Evolutionary conservation across 2,888 invertebrate species (phyloP), one percentile per base, ranked within the genome.

Genomic region (Dascillus cervinus): DNA sequence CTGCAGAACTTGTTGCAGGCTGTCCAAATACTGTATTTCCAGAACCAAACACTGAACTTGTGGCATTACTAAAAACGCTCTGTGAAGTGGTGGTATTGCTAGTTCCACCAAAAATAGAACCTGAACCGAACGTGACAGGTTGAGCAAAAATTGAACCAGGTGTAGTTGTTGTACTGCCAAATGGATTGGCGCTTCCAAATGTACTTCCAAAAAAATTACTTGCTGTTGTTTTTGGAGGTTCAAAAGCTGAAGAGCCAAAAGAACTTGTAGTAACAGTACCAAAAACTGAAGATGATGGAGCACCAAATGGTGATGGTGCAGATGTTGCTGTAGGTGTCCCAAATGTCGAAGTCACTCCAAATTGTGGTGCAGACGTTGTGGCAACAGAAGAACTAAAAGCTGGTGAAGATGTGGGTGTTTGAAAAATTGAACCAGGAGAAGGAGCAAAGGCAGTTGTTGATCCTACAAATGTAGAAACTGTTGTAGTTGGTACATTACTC

Each of bases 21-120:
- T 28, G 10, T 19, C 32, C 34, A 30, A 42, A 39, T 5, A 39
- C 14, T 6, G 38, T 27, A 11, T 19, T 20, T 11, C 23, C 26
- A n/a, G 37, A 33, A 32, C 31, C 32, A 26, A 39, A 42, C 4
- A 26, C 13, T 13, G 39, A 13, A 20, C 17, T 29, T 6, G 33
- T 26, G 5, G 28, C 32, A 20, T 28, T 30, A 9, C 69, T 67
- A 50, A 69, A 69, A 14, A 55, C 63, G 34, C 62, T 22, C 9
- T 52, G 58, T 10, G 68, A 66, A 38, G 68, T 67, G n/a, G 60
- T 62, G 2, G 50, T 47, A 2, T 54, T 55, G 5, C 50, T 44
- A 25, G 53, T 58, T 3, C 61, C 62, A 1, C 61, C 60, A 2
- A 62, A 50, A 65, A 34, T 29, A 11, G 41, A 42, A 22, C 34